phyloP scores from a whole-genome alignment of 2,113 vertebrate species.

The Clarias gariepinus region DNA sequence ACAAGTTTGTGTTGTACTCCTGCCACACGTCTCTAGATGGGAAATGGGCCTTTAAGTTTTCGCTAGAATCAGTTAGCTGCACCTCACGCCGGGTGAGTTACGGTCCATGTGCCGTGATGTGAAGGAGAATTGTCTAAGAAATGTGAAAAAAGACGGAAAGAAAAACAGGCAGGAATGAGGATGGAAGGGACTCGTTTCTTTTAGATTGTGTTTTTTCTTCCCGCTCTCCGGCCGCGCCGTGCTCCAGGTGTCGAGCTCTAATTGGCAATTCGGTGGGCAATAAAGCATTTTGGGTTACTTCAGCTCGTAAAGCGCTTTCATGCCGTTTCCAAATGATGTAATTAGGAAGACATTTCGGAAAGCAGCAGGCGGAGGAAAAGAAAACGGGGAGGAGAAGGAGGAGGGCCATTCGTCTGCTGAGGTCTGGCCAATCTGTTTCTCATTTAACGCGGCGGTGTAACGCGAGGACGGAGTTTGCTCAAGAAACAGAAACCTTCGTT shows the following conservation, averaged over 20 bases:
- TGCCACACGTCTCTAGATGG: constrained; percentile 59
- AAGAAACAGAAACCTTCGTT: constrained; percentile 65
- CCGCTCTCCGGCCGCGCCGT: constrained; percentile 51
- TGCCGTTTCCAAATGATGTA: constrained; percentile 78
- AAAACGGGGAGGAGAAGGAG: constrained; percentile 31
- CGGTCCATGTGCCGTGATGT: constrained; percentile 60
- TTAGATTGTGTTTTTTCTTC: neutral
- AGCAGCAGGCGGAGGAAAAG: constrained; percentile 46
- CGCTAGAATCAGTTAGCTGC: constrained; percentile 58
- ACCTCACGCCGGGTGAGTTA: constrained; percentile 64
- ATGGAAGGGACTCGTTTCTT: constrained; percentile 37
- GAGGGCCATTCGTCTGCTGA: constrained; percentile 59
- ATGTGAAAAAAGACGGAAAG: constrained; percentile 47
- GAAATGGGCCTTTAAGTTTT: constrained; percentile 67
- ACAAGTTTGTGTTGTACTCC: constrained; percentile 63
- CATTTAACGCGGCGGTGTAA: constrained; percentile 62
- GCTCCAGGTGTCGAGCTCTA: constrained; percentile 79
- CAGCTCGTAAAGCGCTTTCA: constrained; percentile 73
- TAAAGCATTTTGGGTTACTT: constrained; percentile 73
- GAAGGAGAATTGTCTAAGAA: constrained; percentile 69
- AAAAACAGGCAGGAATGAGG: constrained; percentile 53
- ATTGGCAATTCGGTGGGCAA: constrained; percentile 74
- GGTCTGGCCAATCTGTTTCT: constrained; percentile 66
- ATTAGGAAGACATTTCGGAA: constrained; percentile 69
- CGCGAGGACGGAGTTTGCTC: constrained; percentile 58